These are phyloP conservation scores for Psephotus haematonotus DNA, from an alignment of 2,113 vertebrate genomes.

Conservation along the genomic window DNA sequence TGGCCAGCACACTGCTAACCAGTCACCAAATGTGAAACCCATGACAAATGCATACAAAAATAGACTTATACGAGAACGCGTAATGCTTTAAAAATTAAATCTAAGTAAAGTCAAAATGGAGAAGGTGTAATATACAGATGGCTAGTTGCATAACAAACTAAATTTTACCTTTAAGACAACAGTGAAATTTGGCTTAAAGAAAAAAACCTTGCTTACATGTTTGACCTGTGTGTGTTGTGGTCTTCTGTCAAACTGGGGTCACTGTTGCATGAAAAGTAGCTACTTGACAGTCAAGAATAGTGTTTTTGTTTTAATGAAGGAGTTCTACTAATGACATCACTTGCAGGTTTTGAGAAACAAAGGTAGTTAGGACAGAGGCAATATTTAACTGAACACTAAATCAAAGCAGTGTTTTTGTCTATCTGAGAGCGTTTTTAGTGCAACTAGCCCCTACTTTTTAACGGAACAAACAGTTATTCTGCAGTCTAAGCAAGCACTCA, in stretches of 20 bases:
- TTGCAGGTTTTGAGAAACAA: constrained; percentile 59
- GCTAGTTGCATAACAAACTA: constrained; percentile 81
- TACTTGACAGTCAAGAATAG: constrained; percentile 72
- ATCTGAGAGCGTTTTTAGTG: constrained; percentile 75
- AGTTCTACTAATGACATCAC: constrained; percentile 72
- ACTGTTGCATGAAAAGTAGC: constrained; percentile 78
- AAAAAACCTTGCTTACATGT: constrained; percentile 70
- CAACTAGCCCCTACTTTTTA: constrained; percentile 77
- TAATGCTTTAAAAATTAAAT: constrained; percentile 74
- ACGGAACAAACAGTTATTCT: constrained; percentile 65
- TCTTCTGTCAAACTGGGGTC: constrained; percentile 80
- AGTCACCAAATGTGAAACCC: constrained; percentile 83
- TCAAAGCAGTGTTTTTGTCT: constrained; percentile 69
- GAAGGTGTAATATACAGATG: constrained; percentile 79
- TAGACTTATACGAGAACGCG: constrained; percentile 47
- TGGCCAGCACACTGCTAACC: constrained; percentile 86
- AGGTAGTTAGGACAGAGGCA: constrained; percentile 68
- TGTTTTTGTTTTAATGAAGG: constrained; percentile 76
- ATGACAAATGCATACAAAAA: constrained; percentile 67
- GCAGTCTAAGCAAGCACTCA: constrained; percentile 71
- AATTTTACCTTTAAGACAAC: constrained; percentile 75
- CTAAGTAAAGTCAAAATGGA: constrained; percentile 87
- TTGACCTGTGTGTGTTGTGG: constrained; percentile 72
- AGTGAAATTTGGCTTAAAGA: constrained; percentile 76
- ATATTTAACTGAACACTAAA: constrained; percentile 65